phyloP scores from a whole-genome alignment of 35 echinoderm and acorn worm genomes.

The Stichopus chloronotus region DNA sequence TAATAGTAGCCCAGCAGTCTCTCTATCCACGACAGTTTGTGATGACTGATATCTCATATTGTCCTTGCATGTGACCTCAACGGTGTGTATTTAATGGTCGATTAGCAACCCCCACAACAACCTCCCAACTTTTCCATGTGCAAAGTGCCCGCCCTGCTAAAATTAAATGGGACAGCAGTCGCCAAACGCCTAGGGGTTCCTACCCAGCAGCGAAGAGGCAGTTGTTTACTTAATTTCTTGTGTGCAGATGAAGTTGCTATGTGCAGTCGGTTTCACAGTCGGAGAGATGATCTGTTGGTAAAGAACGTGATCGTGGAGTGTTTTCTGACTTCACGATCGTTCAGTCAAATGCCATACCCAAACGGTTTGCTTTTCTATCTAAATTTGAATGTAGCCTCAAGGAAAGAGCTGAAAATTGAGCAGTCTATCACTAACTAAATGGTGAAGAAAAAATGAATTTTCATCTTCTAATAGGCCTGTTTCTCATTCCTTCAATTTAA shows the following conservation, averaged over 20 bases:
- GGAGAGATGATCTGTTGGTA: conserved; percentile 1
- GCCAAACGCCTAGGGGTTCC: conserved; percentile 32
- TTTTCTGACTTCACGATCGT: not conserved
- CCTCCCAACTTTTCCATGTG: conserved; percentile 18
- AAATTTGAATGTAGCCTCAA: conserved; percentile 30
- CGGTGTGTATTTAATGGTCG: conserved; percentile 49
- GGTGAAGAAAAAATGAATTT: not conserved
- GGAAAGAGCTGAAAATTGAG: conserved; percentile 2
- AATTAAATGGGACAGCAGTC: conserved; percentile 55
- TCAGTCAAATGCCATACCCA: conserved; percentile 20
- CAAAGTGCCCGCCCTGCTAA: conserved; percentile 41
- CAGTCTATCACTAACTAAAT: not conserved
- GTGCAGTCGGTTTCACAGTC: conserved; percentile 7
- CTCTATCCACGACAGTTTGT: not conserved
- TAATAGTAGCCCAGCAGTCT: conserved; percentile 47
- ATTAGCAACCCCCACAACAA: conserved; percentile 51
- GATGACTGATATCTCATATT: not conserved
- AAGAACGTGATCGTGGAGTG: conserved; percentile 19
- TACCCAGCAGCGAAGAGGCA: conserved; percentile 19
- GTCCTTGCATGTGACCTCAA: conserved; percentile 38
- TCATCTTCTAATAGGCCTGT: not conserved
- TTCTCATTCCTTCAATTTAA: not conserved
- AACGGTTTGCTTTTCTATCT: conserved; percentile 37
- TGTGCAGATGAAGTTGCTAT: not conserved
- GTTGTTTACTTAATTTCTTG: conserved; percentile 41